Percentiles rank a stretch among this genome's conserved stretches.
phyloP scores from a whole-genome alignment of 2,113 vertebrate genomes.

The Sinocyclocheilus anophthalmus region DNA sequence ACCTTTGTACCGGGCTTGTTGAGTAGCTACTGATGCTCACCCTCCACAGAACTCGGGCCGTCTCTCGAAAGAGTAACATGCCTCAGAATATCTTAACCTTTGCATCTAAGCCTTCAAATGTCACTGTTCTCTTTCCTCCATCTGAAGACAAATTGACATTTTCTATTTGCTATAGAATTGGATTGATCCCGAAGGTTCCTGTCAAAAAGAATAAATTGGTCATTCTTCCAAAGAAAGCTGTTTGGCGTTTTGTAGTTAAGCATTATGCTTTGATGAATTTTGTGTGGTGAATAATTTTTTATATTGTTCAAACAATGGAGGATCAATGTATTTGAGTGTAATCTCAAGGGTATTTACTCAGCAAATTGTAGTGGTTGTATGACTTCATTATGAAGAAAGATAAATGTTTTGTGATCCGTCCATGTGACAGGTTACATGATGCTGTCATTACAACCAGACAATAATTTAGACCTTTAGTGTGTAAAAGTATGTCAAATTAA shows the following conservation, averaged over 20 bases:
- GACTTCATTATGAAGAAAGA: not conserved
- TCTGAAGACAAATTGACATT: conserved; percentile 62
- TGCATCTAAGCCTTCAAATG: conserved; percentile 62
- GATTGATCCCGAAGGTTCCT: conserved; percentile 59
- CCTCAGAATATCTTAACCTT: conserved; percentile 63
- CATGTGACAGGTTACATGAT: not conserved
- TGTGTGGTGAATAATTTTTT: not conserved
- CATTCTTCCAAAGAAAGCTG: conserved; percentile 23
- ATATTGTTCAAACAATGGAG: not conserved
- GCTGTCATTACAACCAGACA: not conserved
- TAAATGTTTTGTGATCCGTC: not conserved
- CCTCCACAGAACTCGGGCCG: not conserved
- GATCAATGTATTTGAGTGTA: not conserved
- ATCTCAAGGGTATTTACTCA: not conserved
- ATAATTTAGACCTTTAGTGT: not conserved
- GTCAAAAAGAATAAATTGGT: conserved; percentile 53
- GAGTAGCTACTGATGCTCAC: conserved; percentile 18
- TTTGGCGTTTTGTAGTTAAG: conserved; percentile 9
- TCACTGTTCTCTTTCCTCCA: conserved; percentile 57
- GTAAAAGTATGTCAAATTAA: not conserved
- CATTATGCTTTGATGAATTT: not conserved
- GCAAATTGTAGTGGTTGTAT: not conserved
- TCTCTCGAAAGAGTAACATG: conserved; percentile 44
- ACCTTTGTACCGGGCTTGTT: conserved; percentile 29
- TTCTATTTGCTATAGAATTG: conserved; percentile 59